These are phyloP conservation scores for Diplazon laetatorius DNA, from an alignment of 2,888 invertebrate species.

Conservation along the genomic window DNA sequence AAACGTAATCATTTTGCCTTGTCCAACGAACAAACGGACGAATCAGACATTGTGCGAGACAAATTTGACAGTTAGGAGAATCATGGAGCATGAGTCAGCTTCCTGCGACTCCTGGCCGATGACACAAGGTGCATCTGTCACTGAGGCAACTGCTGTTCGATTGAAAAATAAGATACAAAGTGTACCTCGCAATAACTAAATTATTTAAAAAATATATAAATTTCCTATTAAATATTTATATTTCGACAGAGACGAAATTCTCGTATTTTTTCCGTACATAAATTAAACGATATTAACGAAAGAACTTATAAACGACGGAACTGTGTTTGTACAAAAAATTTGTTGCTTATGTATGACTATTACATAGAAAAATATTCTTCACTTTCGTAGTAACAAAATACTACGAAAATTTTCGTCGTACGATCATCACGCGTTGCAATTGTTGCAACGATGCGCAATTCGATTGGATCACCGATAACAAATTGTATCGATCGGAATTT, in stretches of 20 bases:
- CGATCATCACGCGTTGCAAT: neutral
- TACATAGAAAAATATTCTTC: slow-evolving; percentile 35
- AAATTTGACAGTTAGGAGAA: no score
- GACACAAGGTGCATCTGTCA: no score
- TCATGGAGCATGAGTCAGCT: no score
- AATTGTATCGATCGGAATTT: neutral
- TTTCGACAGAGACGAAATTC: neutral
- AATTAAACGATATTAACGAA: neutral
- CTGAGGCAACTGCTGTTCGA: no score
- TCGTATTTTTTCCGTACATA: neutral
- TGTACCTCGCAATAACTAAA: no score
- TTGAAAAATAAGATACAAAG: no score
- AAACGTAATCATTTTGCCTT: neutral
- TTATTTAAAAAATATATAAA: neutral
- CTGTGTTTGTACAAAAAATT: neutral
- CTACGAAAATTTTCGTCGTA: slow-evolving; percentile 2
- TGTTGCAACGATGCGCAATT: neutral
- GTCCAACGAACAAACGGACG: neutral
- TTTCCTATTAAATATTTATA: neutral
- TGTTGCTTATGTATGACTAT: slow-evolving; percentile 7
- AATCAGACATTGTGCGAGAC: slow-evolving; percentile 23
- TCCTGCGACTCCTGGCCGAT: no score
- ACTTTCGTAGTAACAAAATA: slow-evolving; percentile 8
- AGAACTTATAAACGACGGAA: neutral
- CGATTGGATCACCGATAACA: neutral